Evolutionary conservation across 2,797 vertebrate genomes (phyloP), one percentile per base, ranked within the genome.

Genomic region (Aldrovandia affinis): DNA sequence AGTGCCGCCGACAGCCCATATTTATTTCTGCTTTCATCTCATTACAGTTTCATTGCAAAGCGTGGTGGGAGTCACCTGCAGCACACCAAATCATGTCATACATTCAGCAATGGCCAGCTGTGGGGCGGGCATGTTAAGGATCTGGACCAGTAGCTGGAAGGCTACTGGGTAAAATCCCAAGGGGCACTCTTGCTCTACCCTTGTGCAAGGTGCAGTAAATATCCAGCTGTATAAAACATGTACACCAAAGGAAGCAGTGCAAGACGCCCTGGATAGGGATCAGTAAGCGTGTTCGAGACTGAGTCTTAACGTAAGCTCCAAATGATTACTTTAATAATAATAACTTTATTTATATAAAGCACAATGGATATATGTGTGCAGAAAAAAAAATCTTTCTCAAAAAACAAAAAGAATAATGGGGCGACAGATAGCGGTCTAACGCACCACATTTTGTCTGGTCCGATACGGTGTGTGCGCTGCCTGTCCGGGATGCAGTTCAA

Each of bases 21-120:
- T 77, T 47, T 47, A 44, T 77, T 44, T 47, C 22, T 77, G 39
- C 30, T 65, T 79, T 57, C 44, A 79, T 52, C 54, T 83, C 73
- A 68, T 79, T 50, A 52, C 18, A 61, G 30, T 73, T 70, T 39
- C 50, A 57, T 77, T 73, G 8, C 25, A n/a, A 44, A 44, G 36
- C 22, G 36, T 7, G 15, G 42, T 44, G 22, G 22, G 7, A 39
- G 33, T 44, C 42, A 44, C 47, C 73, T 77, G 73, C 15, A 47
- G 39, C 39, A 47, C 42, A 77, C 4, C 18, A 18, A 77, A 2
- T 25, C 25, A 25, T 44, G 22, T 47, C 22, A 77, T 77, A 25
- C 0, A 47, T 77, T 77, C 33, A n/a, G 42, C 73, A 44, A 22
- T 44, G 73, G 39, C 18, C 42, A 77, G 73, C 73, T 77, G 73